A percentile compares a stretch with the other conserved stretches of the same genome.
phyloP scores from a whole-genome alignment of 2,797 vertebrate genomes.

The Semaprochilodus insignis region DNA sequence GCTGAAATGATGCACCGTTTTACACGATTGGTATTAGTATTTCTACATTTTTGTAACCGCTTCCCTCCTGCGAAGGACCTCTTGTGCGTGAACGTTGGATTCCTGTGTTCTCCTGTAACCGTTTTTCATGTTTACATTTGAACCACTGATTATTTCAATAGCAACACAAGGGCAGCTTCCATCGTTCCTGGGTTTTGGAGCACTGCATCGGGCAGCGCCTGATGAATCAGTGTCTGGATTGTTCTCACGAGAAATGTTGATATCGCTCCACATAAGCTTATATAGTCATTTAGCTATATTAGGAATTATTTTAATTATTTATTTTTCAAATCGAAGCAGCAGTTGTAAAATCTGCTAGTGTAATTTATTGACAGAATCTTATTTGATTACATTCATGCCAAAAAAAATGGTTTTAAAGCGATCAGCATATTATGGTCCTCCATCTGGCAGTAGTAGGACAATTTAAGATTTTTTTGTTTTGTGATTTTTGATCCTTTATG shows the following conservation, averaged over 20 bases:
- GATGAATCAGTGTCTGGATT: constrained; percentile 15
- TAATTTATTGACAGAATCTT: constrained; percentile 65
- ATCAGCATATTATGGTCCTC: constrained; percentile 13
- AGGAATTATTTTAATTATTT: constrained; percentile 47
- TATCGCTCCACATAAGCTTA: constrained; percentile 28
- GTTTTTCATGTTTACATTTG: constrained; percentile 46
- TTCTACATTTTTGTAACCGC: constrained; percentile 20
- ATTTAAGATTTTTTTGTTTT: constrained; percentile 55
- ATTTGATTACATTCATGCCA: constrained; percentile 50
- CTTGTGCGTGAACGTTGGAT: constrained; percentile 13
- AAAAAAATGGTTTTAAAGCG: constrained; percentile 21
- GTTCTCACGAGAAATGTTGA: constrained; percentile 24
- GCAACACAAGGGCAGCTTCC: constrained; percentile 43
- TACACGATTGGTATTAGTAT: constrained; percentile 32
- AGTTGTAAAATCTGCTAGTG: constrained; percentile 28
- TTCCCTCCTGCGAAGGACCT: not conserved
- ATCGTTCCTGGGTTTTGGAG: constrained; percentile 17
- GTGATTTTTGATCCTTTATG: constrained; percentile 49
- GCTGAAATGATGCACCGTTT: not conserved
- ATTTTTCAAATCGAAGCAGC: constrained; percentile 44
- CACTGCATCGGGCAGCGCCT: constrained; percentile 37
- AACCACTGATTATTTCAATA: constrained; percentile 37
- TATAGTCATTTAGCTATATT: constrained; percentile 28
- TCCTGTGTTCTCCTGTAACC: constrained; percentile 33
- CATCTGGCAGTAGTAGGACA: not conserved